phyloP scores from a whole-genome alignment of 2,888 invertebrate species.

The Shargacucullia verbasci region DNA sequence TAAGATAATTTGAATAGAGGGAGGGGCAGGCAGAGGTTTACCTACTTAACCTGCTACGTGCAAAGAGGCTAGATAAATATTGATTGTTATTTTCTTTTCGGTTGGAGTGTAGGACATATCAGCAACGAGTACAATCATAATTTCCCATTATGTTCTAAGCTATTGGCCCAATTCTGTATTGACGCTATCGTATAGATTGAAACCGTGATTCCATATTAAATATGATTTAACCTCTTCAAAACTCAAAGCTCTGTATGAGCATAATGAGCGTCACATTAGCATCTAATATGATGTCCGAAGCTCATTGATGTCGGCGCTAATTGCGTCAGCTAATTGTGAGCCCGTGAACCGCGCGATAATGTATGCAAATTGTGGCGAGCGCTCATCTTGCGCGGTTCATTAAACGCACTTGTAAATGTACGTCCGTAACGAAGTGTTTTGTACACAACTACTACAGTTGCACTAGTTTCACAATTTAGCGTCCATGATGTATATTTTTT shows the following conservation, averaged over 20 bases:
- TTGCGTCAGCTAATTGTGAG: conserved; percentile 28
- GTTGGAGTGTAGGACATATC: not conserved
- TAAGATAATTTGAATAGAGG: too few species aligned
- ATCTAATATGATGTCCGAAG: conserved; percentile 28
- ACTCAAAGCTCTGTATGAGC: not conserved
- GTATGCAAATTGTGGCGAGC: conserved; percentile 16
- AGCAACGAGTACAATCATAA: not conserved
- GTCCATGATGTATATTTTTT: not conserved
- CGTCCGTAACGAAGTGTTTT: conserved; percentile 9
- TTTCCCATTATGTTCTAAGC: not conserved
- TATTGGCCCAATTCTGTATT: not conserved
- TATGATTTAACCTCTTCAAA: not conserved
- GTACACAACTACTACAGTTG: not conserved
- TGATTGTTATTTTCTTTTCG: not conserved
- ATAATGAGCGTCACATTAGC: conserved; percentile 9
- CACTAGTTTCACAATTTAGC: conserved; percentile 1
- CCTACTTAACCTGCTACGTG: too few species aligned
- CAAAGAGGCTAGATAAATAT: not conserved
- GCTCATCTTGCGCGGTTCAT: conserved; percentile 17
- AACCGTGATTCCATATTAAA: not conserved
- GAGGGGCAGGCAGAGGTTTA: not conserved
- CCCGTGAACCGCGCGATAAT: conserved; percentile 2
- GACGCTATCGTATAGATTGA: not conserved
- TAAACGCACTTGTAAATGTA: conserved; percentile 8
- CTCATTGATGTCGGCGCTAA: conserved; percentile 26